Evolutionary conservation across 2,888 invertebrate species (phyloP).

Genomic region (Euplexia lucipara): DNA sequence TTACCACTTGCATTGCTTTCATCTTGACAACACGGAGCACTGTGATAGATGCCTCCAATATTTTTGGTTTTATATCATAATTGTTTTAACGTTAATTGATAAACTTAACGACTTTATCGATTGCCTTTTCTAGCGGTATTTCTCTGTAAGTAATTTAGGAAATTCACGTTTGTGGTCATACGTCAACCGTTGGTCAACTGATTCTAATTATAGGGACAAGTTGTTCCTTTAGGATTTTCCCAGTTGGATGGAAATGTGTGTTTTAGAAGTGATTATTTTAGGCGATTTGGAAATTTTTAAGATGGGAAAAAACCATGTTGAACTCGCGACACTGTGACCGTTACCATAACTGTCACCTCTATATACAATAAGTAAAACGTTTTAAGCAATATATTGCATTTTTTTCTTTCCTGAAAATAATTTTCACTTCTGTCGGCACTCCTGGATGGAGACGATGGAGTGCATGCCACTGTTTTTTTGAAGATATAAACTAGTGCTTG

Average conservation of each 20-base stretch:
- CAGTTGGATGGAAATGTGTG: not conserved
- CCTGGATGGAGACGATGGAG: too few relatives aligned
- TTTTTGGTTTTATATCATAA: slow-evolving; percentile 51
- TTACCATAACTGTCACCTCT: too few relatives aligned
- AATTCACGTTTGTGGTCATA: slow-evolving; percentile 44
- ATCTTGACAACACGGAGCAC: slow-evolving; percentile 48
- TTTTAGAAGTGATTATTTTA: too few relatives aligned
- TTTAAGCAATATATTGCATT: too few relatives aligned
- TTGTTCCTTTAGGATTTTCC: slow-evolving; percentile 33
- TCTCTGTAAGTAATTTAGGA: slow-evolving; percentile 43
- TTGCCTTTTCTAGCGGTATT: slow-evolving; percentile 34
- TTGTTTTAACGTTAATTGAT: slow-evolving; percentile 30
- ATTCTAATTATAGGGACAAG: not conserved
- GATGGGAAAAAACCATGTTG: too few relatives aligned
- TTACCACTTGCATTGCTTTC: slow-evolving; percentile 50
- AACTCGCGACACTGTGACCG: too few relatives aligned
- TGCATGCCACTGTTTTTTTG: too few relatives aligned
- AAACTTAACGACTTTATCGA: slow-evolving; percentile 51
- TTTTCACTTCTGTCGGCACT: too few relatives aligned
- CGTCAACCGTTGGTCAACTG: slow-evolving; percentile 24
- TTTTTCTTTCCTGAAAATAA: too few relatives aligned
- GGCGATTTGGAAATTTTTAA: too few relatives aligned
- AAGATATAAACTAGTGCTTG: too few relatives aligned
- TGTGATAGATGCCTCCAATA: slow-evolving; percentile 24
- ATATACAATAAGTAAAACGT: too few relatives aligned